Conservation (phyloP, 2,797 vertebrate species). For the Euphonia xanthogaster region DNA sequence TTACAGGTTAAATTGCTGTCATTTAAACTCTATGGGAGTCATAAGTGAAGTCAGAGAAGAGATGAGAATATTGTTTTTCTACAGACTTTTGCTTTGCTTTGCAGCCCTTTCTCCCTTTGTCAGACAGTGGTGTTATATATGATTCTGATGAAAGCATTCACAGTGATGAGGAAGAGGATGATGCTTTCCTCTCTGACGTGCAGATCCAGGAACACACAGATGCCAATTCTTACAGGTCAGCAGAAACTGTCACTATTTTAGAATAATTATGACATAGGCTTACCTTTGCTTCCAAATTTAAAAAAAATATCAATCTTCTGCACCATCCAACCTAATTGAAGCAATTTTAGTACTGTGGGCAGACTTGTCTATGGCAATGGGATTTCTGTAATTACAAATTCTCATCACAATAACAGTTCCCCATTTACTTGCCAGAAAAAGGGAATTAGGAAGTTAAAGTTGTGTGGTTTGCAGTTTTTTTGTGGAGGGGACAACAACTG, state of each 20-base stretch:
- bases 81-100: conserved; percentile 43
- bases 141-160: conserved; percentile 96
- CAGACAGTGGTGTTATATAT: conserved; percentile 91
- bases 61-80: background rate
- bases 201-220: conserved; percentile 95
- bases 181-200: conserved; percentile 92
- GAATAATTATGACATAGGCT: background rate
- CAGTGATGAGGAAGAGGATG: conserved; percentile 91
- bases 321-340: background rate
- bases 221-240: conserved; percentile 93
- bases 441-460: background rate
- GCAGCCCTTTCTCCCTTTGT: conserved; percentile 95
- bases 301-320: background rate
- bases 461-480: background rate
- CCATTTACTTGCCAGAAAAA: background rate
- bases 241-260: background rate
- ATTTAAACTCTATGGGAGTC: background rate
- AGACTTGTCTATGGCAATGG: background rate
- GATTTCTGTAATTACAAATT: background rate
- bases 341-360: background rate
- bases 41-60: background rate
- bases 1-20: background rate
- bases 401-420: background rate
- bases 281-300: background rate
- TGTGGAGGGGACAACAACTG: background rate